These are phyloP conservation scores for Anoplolepis gracilipes DNA, from an alignment of 1,140 invertebrate species.

Conservation along the genomic window DNA sequence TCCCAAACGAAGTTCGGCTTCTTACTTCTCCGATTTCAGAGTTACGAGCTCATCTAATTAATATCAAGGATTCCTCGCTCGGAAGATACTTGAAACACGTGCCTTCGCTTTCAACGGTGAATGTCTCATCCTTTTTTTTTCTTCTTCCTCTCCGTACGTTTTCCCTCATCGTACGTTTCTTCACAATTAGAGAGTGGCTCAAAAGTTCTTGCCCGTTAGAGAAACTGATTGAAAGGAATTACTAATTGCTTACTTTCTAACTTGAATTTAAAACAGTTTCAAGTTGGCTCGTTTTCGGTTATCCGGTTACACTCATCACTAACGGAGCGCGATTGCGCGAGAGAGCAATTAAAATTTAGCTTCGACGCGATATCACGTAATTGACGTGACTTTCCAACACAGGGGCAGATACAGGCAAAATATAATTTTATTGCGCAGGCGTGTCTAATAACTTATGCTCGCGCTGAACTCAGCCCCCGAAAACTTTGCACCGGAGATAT, in stretches of 20 bases:
- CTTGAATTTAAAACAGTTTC: conserved; percentile 53
- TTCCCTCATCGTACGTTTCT: conserved; percentile 1
- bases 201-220: conserved; percentile 37
- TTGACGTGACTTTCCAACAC: conserved; percentile 50
- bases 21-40: conserved; percentile 73
- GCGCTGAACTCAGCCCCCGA: conserved; percentile 5
- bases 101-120: conserved; percentile 44
- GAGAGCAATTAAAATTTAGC: conserved; percentile 27
- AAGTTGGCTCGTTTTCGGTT: conserved; percentile 53
- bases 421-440: conserved; percentile 58
- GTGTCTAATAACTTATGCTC: conserved; percentile 65
- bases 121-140: conserved; percentile 47
- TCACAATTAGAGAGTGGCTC: conserved; percentile 42
- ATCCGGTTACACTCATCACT: conserved; percentile 12
- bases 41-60: conserved; percentile 70
- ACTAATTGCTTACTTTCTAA: conserved; percentile 48
- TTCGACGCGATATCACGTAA: conserved; percentile 40
- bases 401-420: conserved; percentile 18
- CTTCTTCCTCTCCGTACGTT: not conserved
- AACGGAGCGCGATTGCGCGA: not conserved
- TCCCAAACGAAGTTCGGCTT: conserved; percentile 71
- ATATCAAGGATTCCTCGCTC: conserved; percentile 64
- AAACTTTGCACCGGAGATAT: conserved; percentile 56
- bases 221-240: conserved; percentile 46
- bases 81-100: conserved; percentile 57